Base-by-base conservation (phyloP, 2,113 vertebrate genomes). In the Pelecanus crispus region DNA sequence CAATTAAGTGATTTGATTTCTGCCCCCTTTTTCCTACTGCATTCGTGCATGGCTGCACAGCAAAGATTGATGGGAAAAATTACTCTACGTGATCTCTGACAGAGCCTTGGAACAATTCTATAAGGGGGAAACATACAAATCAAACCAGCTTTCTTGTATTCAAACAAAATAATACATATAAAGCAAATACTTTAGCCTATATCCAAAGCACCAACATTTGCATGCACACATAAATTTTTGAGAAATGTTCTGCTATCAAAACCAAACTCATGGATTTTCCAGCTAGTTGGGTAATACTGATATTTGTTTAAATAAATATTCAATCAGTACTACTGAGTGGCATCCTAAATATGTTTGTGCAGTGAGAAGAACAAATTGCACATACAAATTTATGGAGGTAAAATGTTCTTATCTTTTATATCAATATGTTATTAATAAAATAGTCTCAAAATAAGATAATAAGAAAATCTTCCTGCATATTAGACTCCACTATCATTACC, bases 1-100 rank as follows among this genome's bases (percentile, higher is more conserved):
- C 99, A 99, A 99, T 99, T 99, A 99, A 99, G 99, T 99, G 99
- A 99, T 99, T 99, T 99, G 99, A 99, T 99, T 99, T 99, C 99
- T 99, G 98, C 98, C 99, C 99, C 99, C 98, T 98, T 99, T 98
- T 99, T 99, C 98, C 98, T 98, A 98, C 98, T 98, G 98, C 97
- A 98, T 98, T 98, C 86, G 98, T 98, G 98, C 98, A 98, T 98
- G 98, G 98, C 98, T 98, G 98, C 98, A 98, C 98, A 98, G 98
- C 98, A 98, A 98, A 98, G 98, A 99, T 98, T 98, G 98, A 99
- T 99, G 98, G 97, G 98, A 98, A 98, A 98, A 98, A 98, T 98
- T 98, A 98, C 97, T 98, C 98, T 98, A 98, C 97, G 98, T 98
- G 98, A 98, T 98, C 98, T 98, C 98, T 98, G 98, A 99, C 98